Evolutionary conservation across 2,113 vertebrate genomes (phyloP).

Genomic region (Panthera tigris): DNA sequence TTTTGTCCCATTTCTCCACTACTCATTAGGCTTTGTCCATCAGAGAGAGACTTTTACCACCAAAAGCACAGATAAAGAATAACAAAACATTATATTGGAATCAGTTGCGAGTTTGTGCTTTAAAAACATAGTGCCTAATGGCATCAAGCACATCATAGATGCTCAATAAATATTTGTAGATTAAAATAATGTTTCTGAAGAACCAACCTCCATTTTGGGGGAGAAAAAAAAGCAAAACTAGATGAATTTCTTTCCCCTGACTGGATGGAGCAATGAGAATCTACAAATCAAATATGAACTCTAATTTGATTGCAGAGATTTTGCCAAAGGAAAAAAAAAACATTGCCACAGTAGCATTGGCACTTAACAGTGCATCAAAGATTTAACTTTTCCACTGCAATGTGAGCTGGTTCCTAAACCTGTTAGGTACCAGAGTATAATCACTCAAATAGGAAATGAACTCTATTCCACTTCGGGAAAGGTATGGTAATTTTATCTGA

Average conservation of each 20-base stretch:
- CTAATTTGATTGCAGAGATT: slow-evolving; percentile 46
- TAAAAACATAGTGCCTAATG: slow-evolving; percentile 49
- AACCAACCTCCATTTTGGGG: slow-evolving; percentile 46
- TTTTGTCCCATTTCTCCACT: not conserved
- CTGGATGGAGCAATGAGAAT: slow-evolving; percentile 47
- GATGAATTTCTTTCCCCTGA: slow-evolving; percentile 56
- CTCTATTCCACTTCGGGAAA: slow-evolving; percentile 49
- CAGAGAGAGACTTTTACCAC: not conserved
- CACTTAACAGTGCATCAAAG: slow-evolving; percentile 79
- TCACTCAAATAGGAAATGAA: slow-evolving; percentile 66
- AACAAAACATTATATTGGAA: not conserved
- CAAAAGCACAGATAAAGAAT: not conserved
- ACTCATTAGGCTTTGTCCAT: not conserved
- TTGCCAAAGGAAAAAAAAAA: slow-evolving; percentile 62
- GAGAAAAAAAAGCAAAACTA: slow-evolving; percentile 42
- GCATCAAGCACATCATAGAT: not conserved
- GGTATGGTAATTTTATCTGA: slow-evolving; percentile 69
- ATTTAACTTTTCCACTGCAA: slow-evolving; percentile 70
- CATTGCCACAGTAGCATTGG: slow-evolving; percentile 76
- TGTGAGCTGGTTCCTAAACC: slow-evolving; percentile 60
- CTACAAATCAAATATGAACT: slow-evolving; percentile 59
- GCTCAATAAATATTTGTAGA: slow-evolving; percentile 38
- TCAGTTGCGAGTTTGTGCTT: slow-evolving; percentile 67
- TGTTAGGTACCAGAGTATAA: slow-evolving; percentile 65
- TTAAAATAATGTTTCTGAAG: slow-evolving; percentile 48